These are phyloP conservation scores for Dromiciops gliroides DNA, from an alignment of 2,113 vertebrate genomes.

Conservation along the genomic window DNA sequence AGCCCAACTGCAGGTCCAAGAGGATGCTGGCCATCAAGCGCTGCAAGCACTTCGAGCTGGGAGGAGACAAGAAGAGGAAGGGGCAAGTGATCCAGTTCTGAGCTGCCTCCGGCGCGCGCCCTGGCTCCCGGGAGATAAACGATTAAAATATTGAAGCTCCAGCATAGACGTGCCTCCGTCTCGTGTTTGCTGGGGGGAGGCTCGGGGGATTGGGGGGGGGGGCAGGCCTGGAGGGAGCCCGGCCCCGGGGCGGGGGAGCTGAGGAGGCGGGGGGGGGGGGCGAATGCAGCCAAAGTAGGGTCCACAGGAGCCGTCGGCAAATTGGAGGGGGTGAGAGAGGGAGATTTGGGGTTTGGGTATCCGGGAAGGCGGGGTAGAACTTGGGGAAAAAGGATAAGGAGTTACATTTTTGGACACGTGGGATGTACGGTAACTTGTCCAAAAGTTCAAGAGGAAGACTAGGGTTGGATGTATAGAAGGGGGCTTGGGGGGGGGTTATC, in stretches of 20 bases:
- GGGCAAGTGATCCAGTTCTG: constrained; percentile 99
- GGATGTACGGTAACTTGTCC: too few species aligned
- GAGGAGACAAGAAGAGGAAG: constrained; percentile 99
- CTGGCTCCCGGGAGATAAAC: constrained; percentile 7
- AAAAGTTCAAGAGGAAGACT: not conserved
- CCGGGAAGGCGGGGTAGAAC: not conserved
- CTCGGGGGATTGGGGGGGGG: accelerated
- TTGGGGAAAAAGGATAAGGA: not conserved
- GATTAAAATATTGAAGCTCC: not conserved
- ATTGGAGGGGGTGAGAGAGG: too few species aligned
- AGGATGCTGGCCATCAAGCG: constrained; percentile 99
- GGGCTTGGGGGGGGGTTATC: too few species aligned
- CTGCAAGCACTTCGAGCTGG: constrained; percentile 99
- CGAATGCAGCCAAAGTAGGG: too few species aligned
- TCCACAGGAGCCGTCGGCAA: accelerated
- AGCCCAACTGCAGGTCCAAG: constrained; percentile 98
- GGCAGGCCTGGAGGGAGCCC: too few species aligned
- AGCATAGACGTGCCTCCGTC: not conserved
- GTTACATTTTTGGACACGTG: too few species aligned
- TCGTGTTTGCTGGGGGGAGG: not conserved
- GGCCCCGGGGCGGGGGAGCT: not conserved
- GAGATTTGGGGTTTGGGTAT: not conserved
- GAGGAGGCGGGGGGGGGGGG: too few species aligned
- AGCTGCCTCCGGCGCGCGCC: constrained; percentile 56
- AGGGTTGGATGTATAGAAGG: not conserved